A percentile compares a stretch with the other conserved stretches of the same genome.
Conservation (phyloP, 2,113 vertebrate genomes). For the Anolis sagrei region DNA sequence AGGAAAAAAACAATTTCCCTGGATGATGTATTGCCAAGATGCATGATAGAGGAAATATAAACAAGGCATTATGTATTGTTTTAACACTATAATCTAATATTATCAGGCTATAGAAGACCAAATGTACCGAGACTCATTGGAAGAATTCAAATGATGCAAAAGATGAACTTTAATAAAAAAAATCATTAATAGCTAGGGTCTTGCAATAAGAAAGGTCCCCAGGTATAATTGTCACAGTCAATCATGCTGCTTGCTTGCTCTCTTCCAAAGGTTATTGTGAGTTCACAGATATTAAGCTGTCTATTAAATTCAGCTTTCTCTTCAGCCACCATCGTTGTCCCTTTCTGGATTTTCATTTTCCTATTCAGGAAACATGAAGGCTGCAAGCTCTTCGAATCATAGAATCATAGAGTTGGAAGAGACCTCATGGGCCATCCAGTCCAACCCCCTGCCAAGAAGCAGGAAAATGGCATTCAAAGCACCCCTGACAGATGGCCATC, state of each 20-base stretch:
- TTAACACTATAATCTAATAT: constrained; percentile 59
- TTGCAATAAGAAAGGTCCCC: constrained; percentile 15
- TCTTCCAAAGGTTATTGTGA: constrained; percentile 21
- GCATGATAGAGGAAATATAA: constrained; percentile 60
- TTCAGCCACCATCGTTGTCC: background rate
- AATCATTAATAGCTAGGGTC: constrained; percentile 41
- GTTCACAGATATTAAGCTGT: constrained; percentile 22
- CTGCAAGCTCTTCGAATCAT: background rate
- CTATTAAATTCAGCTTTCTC: constrained; percentile 12
- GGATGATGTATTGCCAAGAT: constrained; percentile 69
- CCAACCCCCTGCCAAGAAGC: too few relatives aligned
- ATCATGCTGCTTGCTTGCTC: constrained; percentile 36
- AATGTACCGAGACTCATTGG: constrained; percentile 30
- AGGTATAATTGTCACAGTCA: constrained; percentile 32
- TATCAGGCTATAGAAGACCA: constrained; percentile 42
- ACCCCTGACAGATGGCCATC: too few relatives aligned
- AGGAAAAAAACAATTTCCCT: constrained; percentile 59
- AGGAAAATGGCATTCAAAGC: too few relatives aligned
- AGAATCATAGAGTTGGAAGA: too few relatives aligned
- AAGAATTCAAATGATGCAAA: constrained; percentile 45
- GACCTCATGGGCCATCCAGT: too few relatives aligned
- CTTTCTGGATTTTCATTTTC: background rate
- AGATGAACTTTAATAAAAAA: constrained; percentile 39
- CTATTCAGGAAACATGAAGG: background rate
- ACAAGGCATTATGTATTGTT: constrained; percentile 63